Percentiles rank a stretch among this genome's conserved stretches.
Conservation (phyloP, 2,113 vertebrate genomes). For the Mormoops blainvillei region DNA sequence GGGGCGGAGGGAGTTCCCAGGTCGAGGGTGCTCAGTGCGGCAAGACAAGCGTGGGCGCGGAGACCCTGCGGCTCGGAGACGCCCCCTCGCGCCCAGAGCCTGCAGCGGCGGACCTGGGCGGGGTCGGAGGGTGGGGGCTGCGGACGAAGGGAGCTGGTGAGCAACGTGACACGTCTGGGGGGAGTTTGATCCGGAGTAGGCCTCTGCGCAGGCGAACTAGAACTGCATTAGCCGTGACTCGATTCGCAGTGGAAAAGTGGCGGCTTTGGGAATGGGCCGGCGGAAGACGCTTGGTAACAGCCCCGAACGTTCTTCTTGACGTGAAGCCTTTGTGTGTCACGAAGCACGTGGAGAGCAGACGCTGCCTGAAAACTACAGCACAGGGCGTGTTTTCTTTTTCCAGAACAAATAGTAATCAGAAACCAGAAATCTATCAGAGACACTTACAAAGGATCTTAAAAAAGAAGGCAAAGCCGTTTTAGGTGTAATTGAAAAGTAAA, state of each 20-base stretch:
- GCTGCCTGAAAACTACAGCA: background rate
- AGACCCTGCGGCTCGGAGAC: fast-evolving
- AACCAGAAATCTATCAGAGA: background rate
- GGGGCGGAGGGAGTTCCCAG: background rate
- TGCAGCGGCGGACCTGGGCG: background rate
- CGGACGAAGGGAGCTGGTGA: background rate
- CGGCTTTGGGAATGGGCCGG: no score
- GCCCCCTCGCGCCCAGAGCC: no score
- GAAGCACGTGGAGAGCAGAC: background rate
- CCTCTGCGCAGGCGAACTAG: background rate
- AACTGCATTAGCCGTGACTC: background rate
- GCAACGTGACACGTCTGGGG: background rate
- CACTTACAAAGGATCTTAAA: background rate
- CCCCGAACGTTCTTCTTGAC: background rate
- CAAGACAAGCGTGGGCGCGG: background rate
- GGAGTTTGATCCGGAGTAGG: background rate
- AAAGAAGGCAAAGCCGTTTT: background rate
- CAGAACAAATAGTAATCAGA: background rate
- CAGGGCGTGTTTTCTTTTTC: background rate
- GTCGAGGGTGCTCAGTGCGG: background rate
- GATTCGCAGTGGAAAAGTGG: background rate
- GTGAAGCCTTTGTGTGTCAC: background rate
- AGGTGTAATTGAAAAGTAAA: background rate
- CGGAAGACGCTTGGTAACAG: background rate
- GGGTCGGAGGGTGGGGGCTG: background rate